Evolutionary conservation across 1,140 invertebrate species (phyloP), one percentile per base, ranked within the genome.

Genomic region (Heliconius eleuchia): DNA sequence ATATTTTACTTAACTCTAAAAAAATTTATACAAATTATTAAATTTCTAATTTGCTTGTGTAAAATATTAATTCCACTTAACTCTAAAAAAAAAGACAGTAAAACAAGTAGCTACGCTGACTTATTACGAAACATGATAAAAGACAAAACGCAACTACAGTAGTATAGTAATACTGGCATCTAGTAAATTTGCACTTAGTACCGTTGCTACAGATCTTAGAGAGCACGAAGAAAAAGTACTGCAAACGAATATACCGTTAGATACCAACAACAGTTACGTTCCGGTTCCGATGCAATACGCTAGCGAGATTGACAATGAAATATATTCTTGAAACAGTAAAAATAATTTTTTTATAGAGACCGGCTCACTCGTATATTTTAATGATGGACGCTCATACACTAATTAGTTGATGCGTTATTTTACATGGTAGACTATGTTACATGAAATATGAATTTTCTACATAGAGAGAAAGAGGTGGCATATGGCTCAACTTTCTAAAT

Each of bases 271-370:
- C 77, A 27, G 77, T 73, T 73, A 60, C 77, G 77, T 73, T 78
- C 76, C 76, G 76, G 76, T 77, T 77, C 76, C 76, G 76, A 77
- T 77, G 76, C 76, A 72, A 34, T 72, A 77, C 76, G 76, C 60
- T 52, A 27, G 30, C 19, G 42, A 71, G 76, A 77, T 77, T 77
- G 76, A 77, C 76, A 77, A 77, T 77, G 76, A 77, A 77, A 77
- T 77, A 71, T 39, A 71, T 39, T 66, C 57, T 66, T 27, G 19
- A 27, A 66, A 27, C 27, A 30, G 23, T 66, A 66, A 66, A 66
- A 66, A 66, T 66, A 30, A 23, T 30, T 66, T 9, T 66, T 66
- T 66, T 27, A 66, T 66, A 66, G 57, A 66, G 60, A 66, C 60
- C 60, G 60, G 11, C 4, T 16, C 9, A 57, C 55, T 57, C 55